Base-by-base conservation (phyloP, 2,888 invertebrate genomes). In the Drosophila kanekoi region DNA sequence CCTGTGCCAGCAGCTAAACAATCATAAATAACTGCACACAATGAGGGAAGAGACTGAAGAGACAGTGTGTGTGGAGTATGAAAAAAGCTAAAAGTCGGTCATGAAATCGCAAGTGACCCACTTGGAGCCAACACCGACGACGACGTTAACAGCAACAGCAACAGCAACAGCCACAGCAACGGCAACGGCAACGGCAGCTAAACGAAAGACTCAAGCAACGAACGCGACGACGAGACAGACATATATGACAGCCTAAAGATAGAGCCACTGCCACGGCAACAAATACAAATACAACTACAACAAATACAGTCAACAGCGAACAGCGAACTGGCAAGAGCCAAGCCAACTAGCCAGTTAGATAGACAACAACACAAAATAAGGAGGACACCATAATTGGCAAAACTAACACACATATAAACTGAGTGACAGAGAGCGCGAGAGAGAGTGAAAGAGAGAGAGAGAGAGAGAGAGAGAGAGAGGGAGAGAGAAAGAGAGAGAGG, bases 81-180 rank as follows among this genome's bases (percentile, higher is more conserved):
- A 61, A 83, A 69, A 69, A 78, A 72, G 49, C 72, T 70, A 79
- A 85, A 91, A 91, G 91, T 92, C 90, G 91, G 91, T 92, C 91
- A 91, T 91, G 91, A 91, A 92, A 91, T 91, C 91, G 92, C 92
- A 91, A 91, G 91, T 91, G 90, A 91, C 91, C 91, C 73, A 91
- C 91, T 91, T 91, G 74, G 71, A 89, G 89, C 72, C 83, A 77
- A 70, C 77, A 79, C 67, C 57, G 52, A 75, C 63, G 67, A 78
- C 66, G 72, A 75, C 79, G 45, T 32, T 33, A 49, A 49, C 49
- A n/a, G 61, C 64, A 38, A 48, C 44, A 47, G 60, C 62, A 49
- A 49, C 49, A n/a, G 61, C 64, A 38, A 48, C 44, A 47, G 60
- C 62, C 37, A 44, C 57, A 2, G 49, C 32, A 59, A 48, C 57